A percentile compares a stretch with the other conserved stretches of the same genome.
Conservation (phyloP, 2,113 vertebrate genomes). For the Nansenia antarctica region DNA sequence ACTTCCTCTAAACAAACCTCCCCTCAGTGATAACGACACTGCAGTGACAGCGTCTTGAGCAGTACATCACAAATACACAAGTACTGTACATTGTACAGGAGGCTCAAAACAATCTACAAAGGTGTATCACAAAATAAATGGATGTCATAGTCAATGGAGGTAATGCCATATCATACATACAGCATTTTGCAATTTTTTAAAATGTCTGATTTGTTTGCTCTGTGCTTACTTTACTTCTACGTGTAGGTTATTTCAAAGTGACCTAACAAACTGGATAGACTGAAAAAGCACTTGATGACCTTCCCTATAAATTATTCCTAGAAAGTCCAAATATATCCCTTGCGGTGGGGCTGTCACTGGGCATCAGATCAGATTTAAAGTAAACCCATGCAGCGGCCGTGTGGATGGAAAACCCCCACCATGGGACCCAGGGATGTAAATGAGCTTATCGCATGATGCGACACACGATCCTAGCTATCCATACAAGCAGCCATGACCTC, state of each 20-base stretch:
- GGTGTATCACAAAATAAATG: no score
- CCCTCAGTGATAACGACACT: background rate
- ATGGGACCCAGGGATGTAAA: constrained; percentile 1
- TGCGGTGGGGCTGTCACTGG: constrained; percentile 53
- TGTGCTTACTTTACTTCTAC: background rate
- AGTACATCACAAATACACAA: background rate
- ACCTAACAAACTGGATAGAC: constrained; percentile 25
- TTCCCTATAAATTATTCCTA: constrained; percentile 52
- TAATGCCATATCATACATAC: no score
- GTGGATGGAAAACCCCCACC: constrained; percentile 41
- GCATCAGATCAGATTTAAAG: constrained; percentile 50
- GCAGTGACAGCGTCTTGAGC: no score
- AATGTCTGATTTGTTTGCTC: background rate
- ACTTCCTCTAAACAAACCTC: background rate
- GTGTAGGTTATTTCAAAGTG: constrained; percentile 24
- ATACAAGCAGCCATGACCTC: background rate
- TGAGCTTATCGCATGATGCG: constrained; percentile 23
- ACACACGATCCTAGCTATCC: constrained; percentile 40
- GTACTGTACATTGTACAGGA: no score
- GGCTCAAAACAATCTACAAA: no score
- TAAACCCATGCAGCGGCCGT: constrained; percentile 38
- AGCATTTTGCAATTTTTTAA: no score
- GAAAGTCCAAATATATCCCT: constrained; percentile 57
- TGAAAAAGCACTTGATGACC: constrained; percentile 29
- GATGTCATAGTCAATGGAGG: no score